Evolutionary conservation across 1,140 invertebrate genomes (phyloP), one percentile per base, ranked within the genome.

Genomic region (Eriocheir sinensis): DNA sequence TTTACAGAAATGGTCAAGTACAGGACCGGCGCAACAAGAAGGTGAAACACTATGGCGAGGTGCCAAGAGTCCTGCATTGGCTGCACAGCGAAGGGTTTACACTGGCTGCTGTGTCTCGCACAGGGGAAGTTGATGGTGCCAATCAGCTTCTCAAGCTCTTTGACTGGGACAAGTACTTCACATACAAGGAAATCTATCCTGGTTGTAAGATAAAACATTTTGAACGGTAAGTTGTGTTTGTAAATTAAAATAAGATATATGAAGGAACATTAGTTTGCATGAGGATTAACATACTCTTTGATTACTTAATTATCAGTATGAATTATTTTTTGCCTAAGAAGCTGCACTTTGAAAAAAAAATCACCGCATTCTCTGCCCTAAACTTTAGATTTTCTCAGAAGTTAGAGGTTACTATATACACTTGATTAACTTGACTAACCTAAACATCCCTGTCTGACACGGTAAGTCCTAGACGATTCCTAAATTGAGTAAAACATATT

Each of bases 131-230:
- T 92, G 93, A 97, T 60, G 98, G 98, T 80, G 98, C 98, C 1
- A 97, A 97, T 91, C 97, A 98, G 95, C 96, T 98, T n/a, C 95
- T 98, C 6, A 94, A 97, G 21, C 96, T 98, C 40, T 98, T 98
- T 96, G 97, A 97, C 36, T 98, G 98, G 98, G 96, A 98, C 30
- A 97, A 98, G 96, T 98, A 97, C 96, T 98, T 98, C 96, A 97
- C 97, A 32, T 98, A 98, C 96, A 97, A 97, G 96, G 97, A 98
- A 97, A 98, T 98, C 95, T 98, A 98, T 97, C 98, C 98, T 41
- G 98, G 98, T 32, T 97, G 96, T 93, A 98, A 98, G 97, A 96
- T 97, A 17, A 97, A 96, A 89, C 98, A 98, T 97, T 98, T 98
- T 96, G 96, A 97, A 91, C 97, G 97, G 98, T 98, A 97, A 97